These are phyloP conservation scores for Syngnathus typhle DNA, from an alignment of 2,113 vertebrate species.

Conservation along the genomic window DNA sequence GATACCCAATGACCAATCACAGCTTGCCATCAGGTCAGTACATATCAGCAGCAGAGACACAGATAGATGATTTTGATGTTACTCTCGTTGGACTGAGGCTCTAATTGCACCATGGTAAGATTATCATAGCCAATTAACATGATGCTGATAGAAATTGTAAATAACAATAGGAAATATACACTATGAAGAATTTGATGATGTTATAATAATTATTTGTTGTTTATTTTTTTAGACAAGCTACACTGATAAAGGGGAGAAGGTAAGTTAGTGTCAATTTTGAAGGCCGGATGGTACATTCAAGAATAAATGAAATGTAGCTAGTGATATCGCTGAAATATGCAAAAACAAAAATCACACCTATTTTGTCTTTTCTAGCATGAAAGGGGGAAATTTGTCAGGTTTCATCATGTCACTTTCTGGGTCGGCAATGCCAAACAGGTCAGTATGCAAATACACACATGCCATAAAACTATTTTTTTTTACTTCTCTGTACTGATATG, in stretches of 20 bases:
- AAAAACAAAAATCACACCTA: neutral
- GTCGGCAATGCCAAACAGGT: conserved; percentile 84
- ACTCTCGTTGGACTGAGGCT: conserved; percentile 27
- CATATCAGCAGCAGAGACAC: conserved; percentile 43
- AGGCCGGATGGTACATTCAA: neutral
- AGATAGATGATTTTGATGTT: conserved; percentile 35
- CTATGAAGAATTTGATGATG: neutral
- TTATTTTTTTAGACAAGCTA: conserved; percentile 71
- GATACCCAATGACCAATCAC: conserved; percentile 64
- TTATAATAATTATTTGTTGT: conserved; percentile 10
- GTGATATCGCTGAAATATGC: neutral
- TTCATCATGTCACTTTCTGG: conserved; percentile 80
- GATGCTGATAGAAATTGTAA: conserved; percentile 1
- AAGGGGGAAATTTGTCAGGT: conserved; percentile 70
- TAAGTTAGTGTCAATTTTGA: conserved; percentile 32
- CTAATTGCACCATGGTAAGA: conserved; percentile 68
- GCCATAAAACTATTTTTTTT: no score
- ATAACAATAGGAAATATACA: neutral
- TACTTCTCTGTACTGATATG: no score
- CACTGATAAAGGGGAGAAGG: conserved; percentile 81
- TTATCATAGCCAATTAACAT: neutral
- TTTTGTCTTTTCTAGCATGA: conserved; percentile 53
- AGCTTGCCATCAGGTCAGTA: conserved; percentile 48
- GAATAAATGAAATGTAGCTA: neutral
- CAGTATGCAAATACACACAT: conserved; percentile 21